These are phyloP conservation scores for Neosilurus hyrtlii DNA, from an alignment of 2,797 vertebrate species.

Conservation along the genomic window DNA sequence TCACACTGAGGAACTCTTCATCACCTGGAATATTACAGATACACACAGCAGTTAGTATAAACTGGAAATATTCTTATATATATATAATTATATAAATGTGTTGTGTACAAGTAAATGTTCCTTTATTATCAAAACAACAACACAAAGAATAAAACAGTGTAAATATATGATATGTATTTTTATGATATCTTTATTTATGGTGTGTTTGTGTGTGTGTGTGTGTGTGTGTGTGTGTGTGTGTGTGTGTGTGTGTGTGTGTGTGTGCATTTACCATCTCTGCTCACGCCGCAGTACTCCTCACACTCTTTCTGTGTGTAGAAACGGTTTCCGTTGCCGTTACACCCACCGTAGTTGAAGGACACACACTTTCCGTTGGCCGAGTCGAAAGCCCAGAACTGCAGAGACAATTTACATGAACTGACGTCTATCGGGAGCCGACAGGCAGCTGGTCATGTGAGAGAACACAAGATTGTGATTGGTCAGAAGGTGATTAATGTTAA, in stretches of 20 bases:
- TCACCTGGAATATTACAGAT: constrained; percentile 56
- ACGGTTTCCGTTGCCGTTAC: constrained; percentile 86
- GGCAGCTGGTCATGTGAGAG: constrained; percentile 67
- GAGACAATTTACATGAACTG: constrained; percentile 65
- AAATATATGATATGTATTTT: too few species aligned
- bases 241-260: constrained; percentile 23
- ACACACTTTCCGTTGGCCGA: constrained; percentile 76
- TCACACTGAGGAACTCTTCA: constrained; percentile 58
- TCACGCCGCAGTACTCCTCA: constrained; percentile 86
- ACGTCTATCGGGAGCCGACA: constrained; percentile 81
- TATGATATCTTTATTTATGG: too few species aligned
- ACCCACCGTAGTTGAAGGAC: constrained; percentile 74
- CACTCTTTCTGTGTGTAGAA: constrained; percentile 95
- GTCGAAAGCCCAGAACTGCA: constrained; percentile 80
- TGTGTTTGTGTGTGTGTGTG: not conserved
- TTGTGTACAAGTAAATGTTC: not conserved
- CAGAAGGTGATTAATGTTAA: not conserved
- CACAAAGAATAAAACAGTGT: not conserved
- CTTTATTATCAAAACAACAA: not conserved
- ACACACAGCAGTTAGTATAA: not conserved
- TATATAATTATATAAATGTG: too few species aligned
- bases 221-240: not conserved
- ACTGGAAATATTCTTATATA: not conserved
- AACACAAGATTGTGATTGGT: not conserved
- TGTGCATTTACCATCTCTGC: constrained; percentile 73